Evolutionary conservation across 2,888 invertebrate genomes (phyloP), one percentile per base, ranked within the genome.

Genomic region (Xiphydria camelus): DNA sequence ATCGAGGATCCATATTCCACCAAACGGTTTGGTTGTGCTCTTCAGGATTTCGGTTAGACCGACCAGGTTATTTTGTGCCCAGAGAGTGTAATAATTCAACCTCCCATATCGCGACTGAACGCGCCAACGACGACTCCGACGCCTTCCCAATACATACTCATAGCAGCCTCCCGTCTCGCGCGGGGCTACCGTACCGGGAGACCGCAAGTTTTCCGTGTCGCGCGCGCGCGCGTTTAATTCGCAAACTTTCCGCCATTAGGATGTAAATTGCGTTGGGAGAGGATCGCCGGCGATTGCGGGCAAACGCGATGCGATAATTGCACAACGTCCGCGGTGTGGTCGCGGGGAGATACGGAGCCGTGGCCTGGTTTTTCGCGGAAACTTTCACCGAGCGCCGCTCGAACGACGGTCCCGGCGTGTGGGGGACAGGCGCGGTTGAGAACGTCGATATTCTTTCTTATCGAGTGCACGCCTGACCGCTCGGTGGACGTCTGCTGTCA

Each of bases 291-390:
- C 15, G 15, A 7, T 29, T 10, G 29, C 14, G 34, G 20, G 10
- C 32, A 25, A 20, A 22, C 10, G 20, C 38, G 21, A 31, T 31
- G 50, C 49, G 34, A 56, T 61, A 60, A 60, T 66, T 66, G 59
- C 65, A 60, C 62, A 65, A 68, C 61, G 57, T 55, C 49, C 51
- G 48, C 48, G 51, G 55, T 53, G 53, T 55, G 50, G 50, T 51
- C 53, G 37, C 46, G 39, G 38, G 46, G 56, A 61, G 60, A 67
- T 63, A 63, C 58, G 60, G 57, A 65, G 64, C 64, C 67, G 55
- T 68, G 68, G 68, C 66, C 68, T 64, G 65, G 55, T 67, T 70
- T 64, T 63, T 61, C 25, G 45, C 49, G 53, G 55, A 53, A 53
- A 69, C 67, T 68, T 67, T 70, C 70, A 68, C 67, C 68, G 55